Percentiles rank a stretch among this genome's conserved stretches.
phyloP scores from a whole-genome alignment of 2,888 invertebrate species.

The Hyppa rectilinea region DNA sequence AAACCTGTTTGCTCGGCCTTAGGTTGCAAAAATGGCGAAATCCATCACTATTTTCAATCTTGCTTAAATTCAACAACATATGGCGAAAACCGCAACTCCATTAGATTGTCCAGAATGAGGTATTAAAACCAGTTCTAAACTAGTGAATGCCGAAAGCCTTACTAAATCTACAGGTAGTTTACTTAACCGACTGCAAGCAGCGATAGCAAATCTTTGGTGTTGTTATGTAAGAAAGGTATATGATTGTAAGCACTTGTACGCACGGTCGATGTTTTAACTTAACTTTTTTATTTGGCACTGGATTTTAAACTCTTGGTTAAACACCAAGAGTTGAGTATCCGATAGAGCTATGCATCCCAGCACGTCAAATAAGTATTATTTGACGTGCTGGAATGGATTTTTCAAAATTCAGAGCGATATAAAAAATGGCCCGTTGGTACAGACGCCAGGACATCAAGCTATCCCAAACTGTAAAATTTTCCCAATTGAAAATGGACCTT shows the following conservation, averaged over 20 bases:
- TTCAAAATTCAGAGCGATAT: background rate
- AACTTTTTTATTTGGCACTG: background rate
- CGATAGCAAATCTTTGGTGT: conserved; percentile 1
- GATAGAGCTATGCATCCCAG: background rate
- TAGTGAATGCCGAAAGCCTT: conserved; percentile 33
- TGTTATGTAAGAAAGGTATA: conserved; percentile 23
- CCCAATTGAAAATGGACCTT: too few species aligned
- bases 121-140: conserved; percentile 30
- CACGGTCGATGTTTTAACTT: background rate
- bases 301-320: background rate
- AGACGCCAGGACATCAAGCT: too few species aligned
- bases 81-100: conserved; percentile 7
- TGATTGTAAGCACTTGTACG: background rate
- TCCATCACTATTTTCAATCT: background rate
- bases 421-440: background rate
- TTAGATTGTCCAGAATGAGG: background rate
- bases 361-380: too few species aligned
- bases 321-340: background rate
- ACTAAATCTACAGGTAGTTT: conserved; percentile 33
- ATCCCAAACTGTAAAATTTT: too few species aligned
- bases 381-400: too few species aligned
- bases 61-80: background rate
- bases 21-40: background rate
- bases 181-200: conserved; percentile 15
- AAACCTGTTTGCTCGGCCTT: background rate